Percentiles rank a stretch among this genome's conserved stretches.
phyloP scores from a whole-genome alignment of 1,140 invertebrate species.

The Penaeus chinensis region DNA sequence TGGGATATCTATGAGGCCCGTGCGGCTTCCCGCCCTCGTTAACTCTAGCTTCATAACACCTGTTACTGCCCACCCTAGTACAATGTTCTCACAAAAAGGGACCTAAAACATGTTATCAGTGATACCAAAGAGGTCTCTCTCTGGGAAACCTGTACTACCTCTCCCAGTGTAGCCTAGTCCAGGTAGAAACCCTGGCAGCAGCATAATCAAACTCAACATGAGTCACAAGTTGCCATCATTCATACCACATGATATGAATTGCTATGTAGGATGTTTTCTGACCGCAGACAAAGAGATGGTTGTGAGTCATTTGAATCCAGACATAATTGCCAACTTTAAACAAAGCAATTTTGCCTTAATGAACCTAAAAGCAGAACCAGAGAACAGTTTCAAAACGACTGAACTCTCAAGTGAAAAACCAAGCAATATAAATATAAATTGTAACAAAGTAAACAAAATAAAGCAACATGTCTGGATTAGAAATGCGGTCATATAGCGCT shows the following conservation, averaged over 20 bases:
- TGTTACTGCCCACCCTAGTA: constrained; percentile 46
- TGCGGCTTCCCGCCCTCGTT: constrained; percentile 22
- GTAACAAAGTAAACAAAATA: constrained; percentile 36
- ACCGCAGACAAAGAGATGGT: constrained; percentile 51
- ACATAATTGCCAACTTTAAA: constrained; percentile 33
- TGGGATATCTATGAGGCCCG: constrained; percentile 23
- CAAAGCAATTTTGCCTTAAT: background rate
- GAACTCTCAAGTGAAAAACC: no score
- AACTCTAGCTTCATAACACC: constrained; percentile 24
- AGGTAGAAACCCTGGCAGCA: constrained; percentile 56
- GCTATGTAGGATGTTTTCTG: constrained; percentile 59
- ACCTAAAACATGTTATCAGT: constrained; percentile 38
- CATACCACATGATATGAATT: constrained; percentile 53
- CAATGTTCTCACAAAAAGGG: constrained; percentile 50
- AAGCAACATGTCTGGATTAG: background rate
- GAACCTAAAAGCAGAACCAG: no score
- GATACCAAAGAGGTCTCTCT: constrained; percentile 1
- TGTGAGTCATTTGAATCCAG: constrained; percentile 46
- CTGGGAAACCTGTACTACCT: constrained; percentile 27
- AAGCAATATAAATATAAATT: constrained; percentile 32
- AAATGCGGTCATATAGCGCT: constrained; percentile 29
- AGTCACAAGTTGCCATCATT: constrained; percentile 56
- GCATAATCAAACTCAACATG: constrained; percentile 59
- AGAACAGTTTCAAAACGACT: no score
- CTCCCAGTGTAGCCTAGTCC: constrained; percentile 51